phyloP scores from a whole-genome alignment of 2,113 vertebrate species.

The Muntiacus reevesi region DNA sequence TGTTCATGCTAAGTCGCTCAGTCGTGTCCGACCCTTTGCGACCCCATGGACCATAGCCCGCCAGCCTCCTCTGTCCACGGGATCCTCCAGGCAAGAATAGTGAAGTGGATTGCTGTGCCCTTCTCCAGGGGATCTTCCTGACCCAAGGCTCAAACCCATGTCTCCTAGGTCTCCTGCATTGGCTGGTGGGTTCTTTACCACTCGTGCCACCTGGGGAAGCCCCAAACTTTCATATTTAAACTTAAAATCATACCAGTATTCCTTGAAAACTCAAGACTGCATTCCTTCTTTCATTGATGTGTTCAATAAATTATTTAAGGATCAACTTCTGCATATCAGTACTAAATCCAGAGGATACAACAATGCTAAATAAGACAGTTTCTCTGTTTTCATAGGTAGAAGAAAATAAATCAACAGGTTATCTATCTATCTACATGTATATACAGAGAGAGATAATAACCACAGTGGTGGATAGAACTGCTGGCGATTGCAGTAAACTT shows the following conservation, averaged over 20 bases:
- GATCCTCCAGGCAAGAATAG: neutral
- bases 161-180: neutral
- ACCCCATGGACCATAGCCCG: neutral
- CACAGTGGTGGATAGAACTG: neutral
- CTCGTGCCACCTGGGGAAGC: neutral
- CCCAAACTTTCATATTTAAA: neutral
- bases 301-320: neutral
- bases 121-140: neutral
- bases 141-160: neutral
- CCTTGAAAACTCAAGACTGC: neutral
- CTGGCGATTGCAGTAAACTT: neutral
- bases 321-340: neutral
- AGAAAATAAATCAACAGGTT: neutral
- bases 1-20: neutral
- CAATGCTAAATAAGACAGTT: neutral
- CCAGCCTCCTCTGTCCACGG: neutral
- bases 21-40: neutral
- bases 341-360: neutral
- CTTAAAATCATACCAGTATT: neutral
- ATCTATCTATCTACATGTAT: neutral
- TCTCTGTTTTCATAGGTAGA: neutral
- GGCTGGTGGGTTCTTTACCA: neutral
- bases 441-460: neutral
- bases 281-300: neutral
- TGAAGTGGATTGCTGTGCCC: neutral